phyloP scores from a whole-genome alignment of 2,888 invertebrate genomes.

The Gisinianus flammeolus region DNA sequence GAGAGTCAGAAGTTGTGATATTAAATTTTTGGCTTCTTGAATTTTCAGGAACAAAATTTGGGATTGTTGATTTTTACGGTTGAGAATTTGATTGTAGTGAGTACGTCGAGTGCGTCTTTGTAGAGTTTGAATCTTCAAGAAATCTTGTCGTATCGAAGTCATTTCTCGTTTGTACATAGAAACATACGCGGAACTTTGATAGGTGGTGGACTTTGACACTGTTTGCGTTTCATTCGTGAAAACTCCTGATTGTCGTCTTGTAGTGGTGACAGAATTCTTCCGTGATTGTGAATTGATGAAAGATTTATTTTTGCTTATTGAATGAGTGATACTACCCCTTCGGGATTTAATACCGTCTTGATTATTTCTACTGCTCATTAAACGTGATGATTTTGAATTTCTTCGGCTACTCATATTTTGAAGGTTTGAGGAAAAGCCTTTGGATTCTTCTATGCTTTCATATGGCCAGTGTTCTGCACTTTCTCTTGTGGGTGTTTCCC shows the following conservation, averaged over 20 bases:
- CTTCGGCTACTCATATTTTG: background rate
- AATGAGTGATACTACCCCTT: background rate
- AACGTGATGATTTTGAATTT: background rate
- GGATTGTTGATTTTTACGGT: slow-evolving; percentile 14
- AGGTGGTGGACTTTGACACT: background rate
- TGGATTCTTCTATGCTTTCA: background rate
- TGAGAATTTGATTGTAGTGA: slow-evolving; percentile 10
- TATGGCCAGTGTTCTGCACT: background rate
- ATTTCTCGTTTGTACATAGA: slow-evolving; percentile 12
- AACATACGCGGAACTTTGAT: background rate
- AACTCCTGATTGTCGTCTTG: background rate
- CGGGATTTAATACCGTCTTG: background rate
- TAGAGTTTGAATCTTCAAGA: slow-evolving; percentile 24
- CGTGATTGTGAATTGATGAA: too few relatives aligned
- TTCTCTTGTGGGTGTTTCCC: background rate
- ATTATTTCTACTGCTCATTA: background rate
- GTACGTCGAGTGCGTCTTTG: slow-evolving; percentile 22
- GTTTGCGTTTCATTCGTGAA: background rate
- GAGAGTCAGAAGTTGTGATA: slow-evolving; percentile 6
- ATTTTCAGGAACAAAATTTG: slow-evolving; percentile 8
- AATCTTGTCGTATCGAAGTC: slow-evolving; percentile 19
- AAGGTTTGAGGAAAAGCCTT: background rate
- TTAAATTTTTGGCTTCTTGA: slow-evolving; percentile 26
- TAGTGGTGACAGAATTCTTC: background rate
- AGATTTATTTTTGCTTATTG: background rate